phyloP scores from a whole-genome alignment of 2,797 vertebrate species.

The Oceanodroma leucorhoa region DNA sequence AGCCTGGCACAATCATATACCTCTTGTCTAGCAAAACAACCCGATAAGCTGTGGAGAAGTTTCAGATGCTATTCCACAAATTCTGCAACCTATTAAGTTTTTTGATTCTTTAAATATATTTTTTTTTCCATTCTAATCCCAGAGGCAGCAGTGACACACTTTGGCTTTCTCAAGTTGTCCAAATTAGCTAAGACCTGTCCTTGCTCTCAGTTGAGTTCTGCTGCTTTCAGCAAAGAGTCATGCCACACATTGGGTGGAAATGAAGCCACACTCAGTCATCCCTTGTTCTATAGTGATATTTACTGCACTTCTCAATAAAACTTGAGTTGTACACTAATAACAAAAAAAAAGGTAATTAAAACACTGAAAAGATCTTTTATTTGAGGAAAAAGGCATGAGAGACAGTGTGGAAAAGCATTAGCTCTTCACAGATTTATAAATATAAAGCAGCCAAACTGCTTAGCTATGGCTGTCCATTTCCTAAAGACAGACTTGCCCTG shows the following conservation, averaged over 20 bases:
- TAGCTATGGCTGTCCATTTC: background rate
- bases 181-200: background rate
- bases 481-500: background rate
- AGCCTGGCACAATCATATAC: background rate
- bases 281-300: background rate
- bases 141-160: background rate
- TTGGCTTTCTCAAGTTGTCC: background rate
- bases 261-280: background rate
- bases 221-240: background rate
- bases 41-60: background rate
- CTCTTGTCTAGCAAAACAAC: background rate
- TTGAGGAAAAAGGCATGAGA: background rate
- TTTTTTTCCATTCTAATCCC: background rate
- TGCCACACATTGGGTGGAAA: no score
- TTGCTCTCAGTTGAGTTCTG: background rate
- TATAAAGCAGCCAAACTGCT: background rate
- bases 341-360: background rate
- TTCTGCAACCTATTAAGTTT: background rate
- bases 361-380: background rate
- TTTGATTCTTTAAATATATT: background rate
- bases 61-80: background rate
- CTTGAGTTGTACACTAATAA: background rate
- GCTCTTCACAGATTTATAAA: background rate
- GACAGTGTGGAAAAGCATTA: background rate
- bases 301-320: background rate